Evolutionary conservation across 1,140 invertebrate genomes (phyloP), one percentile per base, ranked within the genome.

Genomic region (Homarus americanus): DNA sequence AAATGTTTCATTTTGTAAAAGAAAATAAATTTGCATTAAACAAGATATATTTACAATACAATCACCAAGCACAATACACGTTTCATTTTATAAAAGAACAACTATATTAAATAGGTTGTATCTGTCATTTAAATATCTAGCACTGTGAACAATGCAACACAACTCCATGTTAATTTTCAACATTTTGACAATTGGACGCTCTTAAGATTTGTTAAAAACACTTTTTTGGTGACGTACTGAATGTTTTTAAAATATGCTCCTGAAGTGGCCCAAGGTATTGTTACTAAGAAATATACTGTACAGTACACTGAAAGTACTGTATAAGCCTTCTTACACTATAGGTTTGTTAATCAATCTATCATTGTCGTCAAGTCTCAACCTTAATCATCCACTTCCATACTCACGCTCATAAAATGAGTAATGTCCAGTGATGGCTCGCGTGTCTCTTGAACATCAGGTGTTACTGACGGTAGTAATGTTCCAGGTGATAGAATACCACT

Each of bases 341-440:
- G 32, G n/a, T 66, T 66, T 66, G 63, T 66, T 12, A 66, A 28
- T 12, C 1, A 15, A 38, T 40, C 2, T 9, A 76, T 17, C 7
- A 38, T 76, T 1, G n/a, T n/a, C n/a, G n/a, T n/a, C 73, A 40
- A 7, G 9, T 38, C 12, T 82, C 80, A 82, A 24, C 41, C 38
- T 32, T 72, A 38, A 24, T 90, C 87, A 90, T 90, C 87, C 24
- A 90, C 80, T 28, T 90, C 87, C 87, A 90, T 90, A 63, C 80
- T 83, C 36, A 83, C 63, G 38, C 69, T 90, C 87, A 90, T 84
- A 15, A 84, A 83, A 40, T 90, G 87, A 4, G 44, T 40, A 69
- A 84, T 84, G 49, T 90, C 87, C 10, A 83, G 20, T 34, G 32
- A 0, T 15, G 58, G 28, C 5, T 75, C 41, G 28, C 44, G 28